These are phyloP conservation scores for Baryphthengus martii DNA, from an alignment of 2,113 vertebrate species.

Conservation along the genomic window DNA sequence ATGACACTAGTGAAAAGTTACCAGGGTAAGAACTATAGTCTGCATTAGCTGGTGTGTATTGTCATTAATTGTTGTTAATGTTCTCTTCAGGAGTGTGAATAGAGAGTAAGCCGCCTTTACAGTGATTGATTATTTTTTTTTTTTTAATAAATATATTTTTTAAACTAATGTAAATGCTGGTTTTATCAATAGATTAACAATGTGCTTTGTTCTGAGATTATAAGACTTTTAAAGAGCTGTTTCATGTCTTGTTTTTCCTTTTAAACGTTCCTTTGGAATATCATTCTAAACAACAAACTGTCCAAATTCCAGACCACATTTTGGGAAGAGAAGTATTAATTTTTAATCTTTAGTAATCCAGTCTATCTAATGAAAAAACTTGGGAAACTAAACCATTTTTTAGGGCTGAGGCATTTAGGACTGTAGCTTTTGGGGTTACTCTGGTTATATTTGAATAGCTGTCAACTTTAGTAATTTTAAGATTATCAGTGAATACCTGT, in stretches of 20 bases:
- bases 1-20: conserved; percentile 89
- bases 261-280: neutral
- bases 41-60: neutral
- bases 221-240: neutral
- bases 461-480: neutral
- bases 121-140: neutral
- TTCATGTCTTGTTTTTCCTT: neutral
- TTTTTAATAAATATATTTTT: neutral
- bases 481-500: neutral
- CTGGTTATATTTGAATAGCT: neutral
- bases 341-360: neutral
- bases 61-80: neutral
- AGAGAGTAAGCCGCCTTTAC: neutral
- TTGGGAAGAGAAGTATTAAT: neutral
- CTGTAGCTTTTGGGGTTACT: neutral
- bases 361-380: neutral
- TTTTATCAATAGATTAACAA: neutral
- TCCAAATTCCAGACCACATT: neutral
- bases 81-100: neutral
- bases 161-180: neutral
- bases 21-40: conserved; percentile 81
- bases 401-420: neutral
- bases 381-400: neutral
- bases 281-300: neutral
- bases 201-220: neutral